Conservation (phyloP, 1,140 invertebrate species). For the Mya arenaria region DNA sequence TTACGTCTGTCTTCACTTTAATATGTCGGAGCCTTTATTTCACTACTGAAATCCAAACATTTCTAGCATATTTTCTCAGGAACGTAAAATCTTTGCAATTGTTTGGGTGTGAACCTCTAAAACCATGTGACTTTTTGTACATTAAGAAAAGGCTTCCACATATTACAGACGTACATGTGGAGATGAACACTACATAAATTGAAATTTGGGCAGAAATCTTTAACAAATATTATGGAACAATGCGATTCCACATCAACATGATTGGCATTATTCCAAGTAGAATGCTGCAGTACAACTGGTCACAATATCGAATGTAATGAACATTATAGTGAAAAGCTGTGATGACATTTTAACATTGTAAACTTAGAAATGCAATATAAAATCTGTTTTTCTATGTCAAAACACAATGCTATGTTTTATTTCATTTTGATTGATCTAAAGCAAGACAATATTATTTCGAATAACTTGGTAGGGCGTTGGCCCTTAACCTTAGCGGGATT, state of each 20-base stretch:
- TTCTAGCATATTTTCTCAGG: conserved; percentile 25
- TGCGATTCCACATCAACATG: conserved; percentile 31
- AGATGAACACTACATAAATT: not conserved
- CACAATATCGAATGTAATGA: conserved; percentile 16
- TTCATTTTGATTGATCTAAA: conserved; percentile 10
- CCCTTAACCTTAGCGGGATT: too few relatives aligned
- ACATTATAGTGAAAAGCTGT: not conserved
- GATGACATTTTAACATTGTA: not conserved
- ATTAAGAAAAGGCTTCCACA: conserved; percentile 27
- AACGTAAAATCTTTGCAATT: conserved; percentile 28
- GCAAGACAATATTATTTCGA: not conserved
- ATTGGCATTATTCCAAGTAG: conserved; percentile 32
- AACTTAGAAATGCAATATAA: not conserved
- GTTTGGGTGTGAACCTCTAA: conserved; percentile 9
- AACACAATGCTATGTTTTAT: not conserved
- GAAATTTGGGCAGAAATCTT: not conserved
- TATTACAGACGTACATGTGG: conserved; percentile 25
- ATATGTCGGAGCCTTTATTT: conserved; percentile 29
- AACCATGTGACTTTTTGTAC: conserved; percentile 33
- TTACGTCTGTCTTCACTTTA: conserved; percentile 9
- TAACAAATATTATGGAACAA: conserved; percentile 24
- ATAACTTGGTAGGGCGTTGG: not conserved
- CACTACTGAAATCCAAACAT: conserved; percentile 20
- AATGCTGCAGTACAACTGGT: conserved; percentile 12
- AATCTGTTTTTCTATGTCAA: not conserved